Evolutionary conservation across 2,888 invertebrate genomes (phyloP).

Genomic region (Eumacrocentrus americanus): DNA sequence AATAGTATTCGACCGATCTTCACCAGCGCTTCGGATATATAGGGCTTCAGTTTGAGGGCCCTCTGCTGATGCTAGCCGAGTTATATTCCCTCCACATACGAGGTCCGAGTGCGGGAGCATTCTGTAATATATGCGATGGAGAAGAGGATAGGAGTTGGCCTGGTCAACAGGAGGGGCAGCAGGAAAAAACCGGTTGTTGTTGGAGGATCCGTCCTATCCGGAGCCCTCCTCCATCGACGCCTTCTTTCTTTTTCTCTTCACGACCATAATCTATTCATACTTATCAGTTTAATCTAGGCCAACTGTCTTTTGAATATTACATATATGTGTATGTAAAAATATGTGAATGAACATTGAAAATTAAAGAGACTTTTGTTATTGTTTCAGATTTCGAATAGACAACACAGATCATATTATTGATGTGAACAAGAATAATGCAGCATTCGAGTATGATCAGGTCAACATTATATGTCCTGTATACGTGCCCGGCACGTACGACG

Average conservation of each 20-base stretch:
- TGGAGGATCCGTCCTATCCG: constrained; percentile 33
- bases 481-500: constrained; percentile 82
- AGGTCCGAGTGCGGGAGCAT: constrained; percentile 21
- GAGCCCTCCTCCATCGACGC: constrained; percentile 36
- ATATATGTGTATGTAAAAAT: neutral
- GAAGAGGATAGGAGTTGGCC: constrained; percentile 14
- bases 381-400: constrained; percentile 86
- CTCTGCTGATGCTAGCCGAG: neutral
- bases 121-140: constrained; percentile 28
- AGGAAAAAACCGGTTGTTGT: constrained; percentile 40
- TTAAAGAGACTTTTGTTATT: neutral
- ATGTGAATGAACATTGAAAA: neutral
- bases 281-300: constrained; percentile 3
- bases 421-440: constrained; percentile 90
- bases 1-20: constrained; percentile 7
- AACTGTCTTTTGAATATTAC: no score
- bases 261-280: no score
- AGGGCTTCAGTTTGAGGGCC: constrained; percentile 6
- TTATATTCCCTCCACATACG: neutral
- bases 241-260: constrained; percentile 37
- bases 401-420: constrained; percentile 97
- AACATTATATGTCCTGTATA: constrained; percentile 95
- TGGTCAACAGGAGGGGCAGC: constrained; percentile 28
- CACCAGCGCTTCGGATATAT: constrained; percentile 6
- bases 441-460: constrained; percentile 94